Conservation (phyloP, 2,797 vertebrate genomes). For the Hemitrygon akajei region DNA sequence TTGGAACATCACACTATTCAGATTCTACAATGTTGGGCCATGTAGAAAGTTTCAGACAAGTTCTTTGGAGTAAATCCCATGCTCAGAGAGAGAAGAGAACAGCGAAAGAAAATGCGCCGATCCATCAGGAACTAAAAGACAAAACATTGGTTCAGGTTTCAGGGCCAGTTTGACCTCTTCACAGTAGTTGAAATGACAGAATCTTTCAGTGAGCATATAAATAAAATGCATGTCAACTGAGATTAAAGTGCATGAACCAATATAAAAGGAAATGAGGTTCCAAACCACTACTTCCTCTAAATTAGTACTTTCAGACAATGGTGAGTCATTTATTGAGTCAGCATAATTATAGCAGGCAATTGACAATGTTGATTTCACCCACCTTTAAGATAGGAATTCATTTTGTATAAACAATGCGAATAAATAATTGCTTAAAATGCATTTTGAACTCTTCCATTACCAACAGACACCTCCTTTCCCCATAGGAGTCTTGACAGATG, state of each 20-base stretch:
- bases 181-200: not conserved
- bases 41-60: too few species aligned
- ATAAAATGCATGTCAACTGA: not conserved
- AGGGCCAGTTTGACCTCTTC: not conserved
- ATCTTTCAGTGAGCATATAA: not conserved
- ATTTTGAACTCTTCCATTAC: not conserved
- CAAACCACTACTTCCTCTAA: not conserved
- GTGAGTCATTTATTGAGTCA: constrained; percentile 14
- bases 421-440: not conserved
- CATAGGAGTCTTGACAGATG: not conserved
- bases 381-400: not conserved
- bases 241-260: constrained; percentile 4
- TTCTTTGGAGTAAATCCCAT: too few species aligned
- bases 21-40: not conserved
- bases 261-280: not conserved
- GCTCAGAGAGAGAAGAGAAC: too few species aligned
- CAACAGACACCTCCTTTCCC: not conserved
- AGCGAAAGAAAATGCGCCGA: not conserved
- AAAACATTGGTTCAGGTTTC: not conserved
- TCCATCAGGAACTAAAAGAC: not conserved
- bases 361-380: not conserved
- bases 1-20: too few species aligned
- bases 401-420: not conserved
- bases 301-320: not conserved
- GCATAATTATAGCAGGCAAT: not conserved